phyloP scores from a whole-genome alignment of 2,113 vertebrate genomes.

The Aphyosemion australe region DNA sequence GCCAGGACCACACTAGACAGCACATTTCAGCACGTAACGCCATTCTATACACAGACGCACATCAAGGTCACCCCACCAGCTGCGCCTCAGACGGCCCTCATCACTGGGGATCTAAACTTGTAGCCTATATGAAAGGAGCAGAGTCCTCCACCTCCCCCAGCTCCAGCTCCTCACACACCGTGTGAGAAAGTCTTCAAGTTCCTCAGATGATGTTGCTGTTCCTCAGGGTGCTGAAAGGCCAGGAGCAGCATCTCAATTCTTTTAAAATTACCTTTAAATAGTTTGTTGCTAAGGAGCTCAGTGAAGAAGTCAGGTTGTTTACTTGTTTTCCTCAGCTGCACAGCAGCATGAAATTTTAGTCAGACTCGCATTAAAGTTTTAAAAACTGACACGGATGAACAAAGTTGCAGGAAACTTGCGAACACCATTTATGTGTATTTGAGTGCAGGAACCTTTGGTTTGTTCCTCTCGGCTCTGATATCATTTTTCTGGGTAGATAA shows the following conservation, averaged over 20 bases:
- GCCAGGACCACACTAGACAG: conserved; percentile 44
- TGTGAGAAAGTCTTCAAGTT: conserved; percentile 13
- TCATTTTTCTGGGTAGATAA: not conserved
- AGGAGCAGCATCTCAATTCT: conserved; percentile 9
- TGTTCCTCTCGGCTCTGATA: not conserved
- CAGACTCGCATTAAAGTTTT: conserved; percentile 9
- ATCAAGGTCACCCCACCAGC: conserved; percentile 72
- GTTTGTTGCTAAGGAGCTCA: conserved; percentile 10
- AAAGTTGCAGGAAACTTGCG: conserved; percentile 7
- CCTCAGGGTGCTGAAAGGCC: conserved; percentile 23
- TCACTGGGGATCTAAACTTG: conserved; percentile 53
- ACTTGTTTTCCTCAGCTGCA: conserved; percentile 3
- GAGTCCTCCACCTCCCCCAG: conserved; percentile 32
- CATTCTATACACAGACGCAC: conserved; percentile 30
- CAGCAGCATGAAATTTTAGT: not conserved
- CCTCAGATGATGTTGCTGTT: conserved; percentile 25
- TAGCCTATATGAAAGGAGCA: conserved; percentile 58
- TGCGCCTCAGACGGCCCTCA: conserved; percentile 58
- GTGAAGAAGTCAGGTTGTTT: conserved; percentile 10
- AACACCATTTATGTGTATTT: not conserved
- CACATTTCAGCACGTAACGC: conserved; percentile 28
- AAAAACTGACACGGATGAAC: not conserved
- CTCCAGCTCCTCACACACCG: conserved; percentile 21
- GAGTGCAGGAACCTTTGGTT: not conserved
- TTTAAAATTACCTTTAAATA: conserved; percentile 30